These are phyloP conservation scores for Paguma larvata DNA, from an alignment of 2,797 vertebrate species.

Conservation along the genomic window DNA sequence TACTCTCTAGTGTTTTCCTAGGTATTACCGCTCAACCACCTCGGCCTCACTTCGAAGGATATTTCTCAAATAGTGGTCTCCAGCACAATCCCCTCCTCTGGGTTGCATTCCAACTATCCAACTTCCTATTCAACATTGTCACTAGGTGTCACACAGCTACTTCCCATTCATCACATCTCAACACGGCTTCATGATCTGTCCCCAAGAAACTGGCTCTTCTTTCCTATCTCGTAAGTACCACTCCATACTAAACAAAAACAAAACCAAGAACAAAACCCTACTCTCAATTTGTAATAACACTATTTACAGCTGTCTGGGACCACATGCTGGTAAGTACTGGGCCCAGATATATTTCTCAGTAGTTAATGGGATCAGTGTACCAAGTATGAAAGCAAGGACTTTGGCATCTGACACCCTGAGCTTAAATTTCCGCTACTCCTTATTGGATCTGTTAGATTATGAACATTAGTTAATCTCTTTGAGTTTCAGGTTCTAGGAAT, in stretches of 20 bases:
- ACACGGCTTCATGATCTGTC: background rate
- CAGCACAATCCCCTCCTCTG: no score
- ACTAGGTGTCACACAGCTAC: background rate
- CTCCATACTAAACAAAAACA: background rate
- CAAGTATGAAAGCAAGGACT: background rate
- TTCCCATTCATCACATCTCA: background rate
- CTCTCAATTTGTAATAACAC: background rate
- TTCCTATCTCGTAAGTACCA: background rate
- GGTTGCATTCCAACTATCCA: no score
- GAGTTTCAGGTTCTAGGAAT: background rate
- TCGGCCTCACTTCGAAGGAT: background rate
- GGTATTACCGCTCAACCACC: background rate
- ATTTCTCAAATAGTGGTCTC: background rate
- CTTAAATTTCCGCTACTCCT: background rate
- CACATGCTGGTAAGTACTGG: background rate
- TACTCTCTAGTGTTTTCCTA: background rate
- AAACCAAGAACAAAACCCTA: background rate
- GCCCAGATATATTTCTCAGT: background rate
- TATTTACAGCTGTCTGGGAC: background rate
- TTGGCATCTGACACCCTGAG: background rate
- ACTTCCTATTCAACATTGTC: no score
- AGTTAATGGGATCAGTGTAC: background rate
- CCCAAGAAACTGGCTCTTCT: background rate
- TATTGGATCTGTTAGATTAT: background rate
- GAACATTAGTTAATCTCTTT: background rate